Conservation (phyloP, 2,113 vertebrate genomes). For the Motacilla tschutschensis region DNA sequence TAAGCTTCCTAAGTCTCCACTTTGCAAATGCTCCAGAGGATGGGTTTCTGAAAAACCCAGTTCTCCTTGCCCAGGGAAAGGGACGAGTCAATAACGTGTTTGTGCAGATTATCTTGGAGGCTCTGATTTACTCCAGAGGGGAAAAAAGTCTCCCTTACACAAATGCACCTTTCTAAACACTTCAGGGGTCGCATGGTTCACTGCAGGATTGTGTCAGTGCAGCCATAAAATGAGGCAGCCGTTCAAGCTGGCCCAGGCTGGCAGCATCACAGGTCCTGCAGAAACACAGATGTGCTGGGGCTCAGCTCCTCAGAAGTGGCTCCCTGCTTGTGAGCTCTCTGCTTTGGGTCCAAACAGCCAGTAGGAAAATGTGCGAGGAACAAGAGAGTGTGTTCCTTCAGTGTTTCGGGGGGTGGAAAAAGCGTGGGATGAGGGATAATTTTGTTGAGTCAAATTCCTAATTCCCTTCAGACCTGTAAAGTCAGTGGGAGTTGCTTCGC, state of each 20-base stretch:
- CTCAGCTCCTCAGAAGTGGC: not conserved
- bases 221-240: slow-evolving; percentile 56
- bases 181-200: slow-evolving; percentile 58
- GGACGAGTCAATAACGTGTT: slow-evolving; percentile 1
- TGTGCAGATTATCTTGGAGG: slow-evolving; percentile 43
- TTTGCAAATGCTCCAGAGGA: slow-evolving; percentile 13
- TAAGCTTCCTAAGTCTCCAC: slow-evolving; percentile 71
- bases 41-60: not conserved
- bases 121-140: slow-evolving; percentile 17
- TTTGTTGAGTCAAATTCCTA: not conserved
- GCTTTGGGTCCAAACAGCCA: not conserved
- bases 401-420: not conserved
- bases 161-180: slow-evolving; percentile 62
- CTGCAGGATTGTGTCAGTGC: slow-evolving; percentile 57
- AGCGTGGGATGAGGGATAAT: not conserved
- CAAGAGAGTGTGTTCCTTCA: not conserved
- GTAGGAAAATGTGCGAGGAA: not conserved
- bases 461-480: slow-evolving; percentile 42
- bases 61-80: slow-evolving; percentile 24
- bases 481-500: slow-evolving; percentile 20
- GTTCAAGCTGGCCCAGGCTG: not conserved
- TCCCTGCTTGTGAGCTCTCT: not conserved
- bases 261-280: not conserved
- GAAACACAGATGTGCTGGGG: slow-evolving; percentile 18
- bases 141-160: slow-evolving; percentile 4